Conservation (phyloP, 2,113 vertebrate genomes). For the Balaeniceps rex region DNA sequence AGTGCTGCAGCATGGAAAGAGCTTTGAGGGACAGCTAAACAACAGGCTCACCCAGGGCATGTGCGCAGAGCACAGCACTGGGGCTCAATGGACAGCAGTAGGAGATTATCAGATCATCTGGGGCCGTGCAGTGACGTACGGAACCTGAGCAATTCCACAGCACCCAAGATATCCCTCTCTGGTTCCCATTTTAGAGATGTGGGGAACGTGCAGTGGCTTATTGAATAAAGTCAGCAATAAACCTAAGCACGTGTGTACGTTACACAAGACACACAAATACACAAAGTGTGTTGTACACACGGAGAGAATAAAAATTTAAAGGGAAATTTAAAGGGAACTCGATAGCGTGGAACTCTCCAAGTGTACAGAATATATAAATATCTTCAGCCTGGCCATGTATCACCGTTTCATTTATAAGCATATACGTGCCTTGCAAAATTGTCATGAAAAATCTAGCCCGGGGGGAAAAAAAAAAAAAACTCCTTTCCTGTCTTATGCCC, state of each 20-base stretch:
- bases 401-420: not conserved
- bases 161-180: not conserved
- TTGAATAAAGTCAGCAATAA: not conserved
- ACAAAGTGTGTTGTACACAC: not conserved
- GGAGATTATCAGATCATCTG: not conserved
- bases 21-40: not conserved
- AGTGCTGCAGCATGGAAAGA: not conserved
- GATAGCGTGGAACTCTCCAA: not conserved
- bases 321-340: not conserved
- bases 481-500: constrained; percentile 12
- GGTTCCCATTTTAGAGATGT: not conserved
- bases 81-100: not conserved
- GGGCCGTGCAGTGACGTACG: not conserved
- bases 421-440: not conserved
- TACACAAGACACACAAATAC: not conserved
- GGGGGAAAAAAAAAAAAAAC: not conserved
- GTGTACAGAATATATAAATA: not conserved
- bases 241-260: not conserved
- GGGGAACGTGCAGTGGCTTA: not conserved
- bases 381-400: not conserved
- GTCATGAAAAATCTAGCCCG: not conserved
- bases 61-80: not conserved
- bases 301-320: not conserved
- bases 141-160: not conserved
- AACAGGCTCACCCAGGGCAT: not conserved